Base-by-base conservation (phyloP, 2,797 vertebrate genomes). In the Danio tinwini region DNA sequence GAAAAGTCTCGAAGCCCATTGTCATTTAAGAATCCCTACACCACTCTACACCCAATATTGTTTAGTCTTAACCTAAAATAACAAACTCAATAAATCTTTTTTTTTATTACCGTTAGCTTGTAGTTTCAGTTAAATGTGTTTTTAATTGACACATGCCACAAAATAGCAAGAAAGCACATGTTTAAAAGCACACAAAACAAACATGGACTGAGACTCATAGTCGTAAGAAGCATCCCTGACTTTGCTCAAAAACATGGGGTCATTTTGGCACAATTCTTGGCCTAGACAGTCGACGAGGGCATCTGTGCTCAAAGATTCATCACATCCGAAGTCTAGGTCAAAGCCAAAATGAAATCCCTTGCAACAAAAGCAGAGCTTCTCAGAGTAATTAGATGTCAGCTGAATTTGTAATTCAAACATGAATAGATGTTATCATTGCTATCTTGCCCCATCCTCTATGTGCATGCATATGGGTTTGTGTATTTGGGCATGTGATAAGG, bases 401-500 rank as follows among this genome's bases (percentile, higher is more conserved):
- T 50, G 39, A 2, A 71, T 1, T 12, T 39, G 29, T 55, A 5
- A 64, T 76, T 63, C 16, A 53, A 82, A 71, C 59, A 56, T 63
- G 47, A 71, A 45, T 63, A 64, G 47, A 76, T 47, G 49, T 64
- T 47, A 40, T 69, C 50, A 29, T 76, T 76, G 16, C 19, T n/a
- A 14, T 53, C 50, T 50, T 87, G 83, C 81, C 39, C 74, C 62
- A 74, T 82, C 63, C 37, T 79, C 70, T 74, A 39, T 37, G 83
- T 86, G 83, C 76, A 0, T 59, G 53, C 17, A 19, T 40, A 45
- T 59, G 58, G 29, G 58, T 63, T 19, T 61, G 58, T 47, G 42
- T 49, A 17, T 74, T 91, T 87, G 90, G 73, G 49, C 83, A 63
- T 55, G n/a, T 72, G 84, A 58, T 67, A 63, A 14, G 83, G 67